These are phyloP conservation scores for Argynnis bischoffii DNA, from an alignment of 2,888 invertebrate genomes.

Conservation along the genomic window DNA sequence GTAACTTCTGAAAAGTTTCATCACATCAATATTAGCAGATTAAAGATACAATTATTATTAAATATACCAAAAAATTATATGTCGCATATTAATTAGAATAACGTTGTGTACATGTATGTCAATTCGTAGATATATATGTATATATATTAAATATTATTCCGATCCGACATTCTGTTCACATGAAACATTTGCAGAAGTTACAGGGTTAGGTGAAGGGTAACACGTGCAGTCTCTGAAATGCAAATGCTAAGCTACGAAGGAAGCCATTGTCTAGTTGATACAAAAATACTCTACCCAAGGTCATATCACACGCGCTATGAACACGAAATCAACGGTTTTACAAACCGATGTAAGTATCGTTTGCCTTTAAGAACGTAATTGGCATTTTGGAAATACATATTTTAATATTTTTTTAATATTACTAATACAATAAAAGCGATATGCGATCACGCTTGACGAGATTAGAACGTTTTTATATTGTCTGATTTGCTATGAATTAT, in stretches of 20 bases:
- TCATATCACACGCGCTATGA: conserved; percentile 44
- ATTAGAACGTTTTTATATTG: no score
- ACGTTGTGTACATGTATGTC: no score
- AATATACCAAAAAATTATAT: not conserved
- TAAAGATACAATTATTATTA: conserved; percentile 3
- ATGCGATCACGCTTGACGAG: no score
- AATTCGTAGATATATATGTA: no score
- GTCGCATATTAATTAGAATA: not conserved
- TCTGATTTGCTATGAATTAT: not conserved
- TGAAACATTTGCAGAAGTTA: conserved; percentile 27
- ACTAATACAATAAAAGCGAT: not conserved
- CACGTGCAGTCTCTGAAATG: conserved; percentile 62
- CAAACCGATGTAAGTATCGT: conserved; percentile 20
- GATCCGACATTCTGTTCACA: no score
- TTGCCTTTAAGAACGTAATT: conserved; percentile 12
- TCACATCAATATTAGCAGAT: not conserved
- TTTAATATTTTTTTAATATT: not conserved
- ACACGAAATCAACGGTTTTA: conserved; percentile 36
- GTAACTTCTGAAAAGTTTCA: conserved; percentile 28
- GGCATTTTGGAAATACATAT: conserved; percentile 12
- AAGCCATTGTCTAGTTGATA: conserved; percentile 59
- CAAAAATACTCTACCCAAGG: conserved; percentile 55
- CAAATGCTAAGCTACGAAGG: conserved; percentile 56
- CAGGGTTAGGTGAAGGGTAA: conserved; percentile 11
- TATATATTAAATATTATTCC: no score